Evolutionary conservation across 2,113 vertebrate species (phyloP), one percentile per base, ranked within the genome.

Genomic region (Mus spicilegus): DNA sequence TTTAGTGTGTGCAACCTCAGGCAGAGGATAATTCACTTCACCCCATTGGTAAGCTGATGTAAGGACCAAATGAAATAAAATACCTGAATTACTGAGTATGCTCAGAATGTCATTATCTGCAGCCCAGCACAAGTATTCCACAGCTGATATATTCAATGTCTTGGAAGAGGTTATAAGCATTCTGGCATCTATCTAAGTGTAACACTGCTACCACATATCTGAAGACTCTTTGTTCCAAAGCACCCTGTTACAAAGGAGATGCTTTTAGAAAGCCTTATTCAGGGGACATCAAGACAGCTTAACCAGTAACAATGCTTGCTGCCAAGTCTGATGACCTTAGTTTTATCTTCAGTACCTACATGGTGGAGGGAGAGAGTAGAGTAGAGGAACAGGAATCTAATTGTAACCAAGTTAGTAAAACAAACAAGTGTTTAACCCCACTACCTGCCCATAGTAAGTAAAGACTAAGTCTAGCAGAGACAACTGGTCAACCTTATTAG

Each of bases 1-100:
- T 82, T 76, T 77, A 58, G 9, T 56, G 19, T 58, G 13, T 39
- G 46, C 3, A 63, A 20, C 39, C 6, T 4, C 9, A 11, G 16
- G 3, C 13, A 30, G 42, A 30, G 39, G 77, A 75, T 36, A 81
- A 63, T 4, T 49, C 0, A 36, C 26, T 61, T 88, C 14, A 69
- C 39, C 0, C 0, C 6, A 5, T 3, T 5, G 30, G 67, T 51
- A 49, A 12, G 0, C 5, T n/a, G 11, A 42, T 54, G 33, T 88
- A 54, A 77, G 61, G 49, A n/a, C 20, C 10, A 26, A 76, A 22
- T 46, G 69, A 58, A 42, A 61, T 42, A 39, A 88, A 39, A 12
- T 46, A 14, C 11, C 19, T 72, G 28, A 86, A 86, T 20, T 86
- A 86, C 33, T 49, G 42, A 33, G 17, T 28, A 49, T 36, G 14